These are phyloP conservation scores for Trichogramma dendrolimi DNA, from an alignment of 2,888 invertebrate species.

Conservation along the genomic window DNA sequence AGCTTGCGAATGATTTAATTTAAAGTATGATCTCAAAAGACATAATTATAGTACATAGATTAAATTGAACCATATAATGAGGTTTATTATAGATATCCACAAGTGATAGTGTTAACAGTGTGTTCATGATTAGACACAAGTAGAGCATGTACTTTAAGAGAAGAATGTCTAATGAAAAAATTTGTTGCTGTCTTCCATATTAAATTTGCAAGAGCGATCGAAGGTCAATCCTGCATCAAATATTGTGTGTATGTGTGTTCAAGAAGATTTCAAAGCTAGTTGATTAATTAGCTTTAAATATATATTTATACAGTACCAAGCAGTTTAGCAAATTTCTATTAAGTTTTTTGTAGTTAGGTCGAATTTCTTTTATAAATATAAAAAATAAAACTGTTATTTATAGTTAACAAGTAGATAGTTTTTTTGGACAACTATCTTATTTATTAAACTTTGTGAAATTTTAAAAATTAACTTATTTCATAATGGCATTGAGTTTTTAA, in stretches of 20 bases:
- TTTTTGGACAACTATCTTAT: not conserved
- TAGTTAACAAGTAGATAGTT: constrained; percentile 6
- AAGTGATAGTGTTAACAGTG: not conserved
- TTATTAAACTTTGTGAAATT: constrained; percentile 3
- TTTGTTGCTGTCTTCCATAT: constrained; percentile 14
- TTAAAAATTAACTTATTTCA: constrained; percentile 6
- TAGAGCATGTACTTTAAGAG: constrained; percentile 11
- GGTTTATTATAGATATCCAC: not conserved
- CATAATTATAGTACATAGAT: not conserved
- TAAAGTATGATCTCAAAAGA: constrained; percentile 12
- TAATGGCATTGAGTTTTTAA: too few relatives aligned
- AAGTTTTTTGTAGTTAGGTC: constrained; percentile 8
- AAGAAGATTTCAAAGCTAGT: constrained; percentile 17
- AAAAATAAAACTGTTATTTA: constrained; percentile 6
- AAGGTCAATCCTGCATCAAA: not conserved
- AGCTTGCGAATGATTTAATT: constrained; percentile 13
- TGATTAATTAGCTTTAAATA: constrained; percentile 16
- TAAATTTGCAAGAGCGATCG: constrained; percentile 1
- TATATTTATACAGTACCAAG: constrained; percentile 5
- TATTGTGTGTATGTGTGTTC: constrained; percentile 9
- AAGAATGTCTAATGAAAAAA: constrained; percentile 9
- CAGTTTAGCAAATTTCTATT: constrained; percentile 2
- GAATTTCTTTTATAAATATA: constrained; percentile 8
- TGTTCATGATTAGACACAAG: constrained; percentile 8
- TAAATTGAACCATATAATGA: not conserved